Percentiles rank a stretch among this genome's conserved stretches.
Evolutionary conservation across 2,888 invertebrate genomes (phyloP).

Genomic region (Aporophyla nigra): DNA sequence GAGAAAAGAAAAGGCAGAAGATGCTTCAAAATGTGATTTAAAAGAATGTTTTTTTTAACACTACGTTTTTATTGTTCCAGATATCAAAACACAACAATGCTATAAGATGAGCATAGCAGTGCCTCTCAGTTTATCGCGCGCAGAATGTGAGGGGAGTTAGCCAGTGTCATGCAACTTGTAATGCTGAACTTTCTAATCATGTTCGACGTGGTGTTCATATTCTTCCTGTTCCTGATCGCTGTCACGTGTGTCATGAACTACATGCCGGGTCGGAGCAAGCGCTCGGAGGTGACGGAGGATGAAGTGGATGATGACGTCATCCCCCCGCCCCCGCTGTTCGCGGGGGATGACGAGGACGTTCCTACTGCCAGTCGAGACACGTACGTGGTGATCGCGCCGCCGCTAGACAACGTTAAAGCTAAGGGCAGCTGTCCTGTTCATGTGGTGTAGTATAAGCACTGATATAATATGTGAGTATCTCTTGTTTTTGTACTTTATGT

Average conservation of each 20-base stretch:
- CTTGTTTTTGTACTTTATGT: neutral
- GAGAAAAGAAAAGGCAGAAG: neutral
- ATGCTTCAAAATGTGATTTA: neutral
- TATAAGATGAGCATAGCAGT: conserved; percentile 62
- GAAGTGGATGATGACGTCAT: conserved; percentile 88
- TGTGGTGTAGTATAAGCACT: conserved; percentile 88
- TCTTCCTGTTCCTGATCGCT: conserved; percentile 96
- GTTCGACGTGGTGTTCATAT: conserved; percentile 97
- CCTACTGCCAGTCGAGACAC: conserved; percentile 84
- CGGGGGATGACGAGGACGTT: conserved; percentile 80
- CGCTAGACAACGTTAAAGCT: conserved; percentile 81
- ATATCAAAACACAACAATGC: conserved; percentile 60
- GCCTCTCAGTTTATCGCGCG: conserved; percentile 64
- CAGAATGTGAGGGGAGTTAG: conserved; percentile 84
- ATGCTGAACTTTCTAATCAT: conserved; percentile 96
- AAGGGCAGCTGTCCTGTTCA: conserved; percentile 89
- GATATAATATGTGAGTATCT: conserved; percentile 84
- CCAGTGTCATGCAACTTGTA: conserved; percentile 94
- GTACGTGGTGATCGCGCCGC: conserved; percentile 88
- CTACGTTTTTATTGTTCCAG: conserved; percentile 68
- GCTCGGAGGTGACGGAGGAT: conserved; percentile 88
- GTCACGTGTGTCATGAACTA: conserved; percentile 96
- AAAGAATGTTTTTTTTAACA: neutral
- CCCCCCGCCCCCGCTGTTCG: conserved; percentile 88
- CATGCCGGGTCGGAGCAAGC: conserved; percentile 92